phyloP scores from a whole-genome alignment of 2,888 invertebrate species.

The Pinctada fucata region DNA sequence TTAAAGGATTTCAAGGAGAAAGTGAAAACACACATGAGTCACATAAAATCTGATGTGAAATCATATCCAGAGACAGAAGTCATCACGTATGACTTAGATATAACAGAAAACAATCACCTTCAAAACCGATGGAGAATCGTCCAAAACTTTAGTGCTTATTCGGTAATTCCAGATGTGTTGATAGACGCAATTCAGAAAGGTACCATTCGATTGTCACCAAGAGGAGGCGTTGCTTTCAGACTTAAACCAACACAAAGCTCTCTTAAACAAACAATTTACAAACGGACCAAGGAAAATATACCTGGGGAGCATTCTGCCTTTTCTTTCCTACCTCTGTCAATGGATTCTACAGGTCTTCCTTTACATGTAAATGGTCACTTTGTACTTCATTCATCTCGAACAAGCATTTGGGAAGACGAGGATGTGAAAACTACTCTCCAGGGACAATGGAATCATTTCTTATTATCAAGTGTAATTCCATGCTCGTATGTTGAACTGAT shows the following conservation, averaged over 20 bases:
- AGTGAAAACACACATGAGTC: neutral
- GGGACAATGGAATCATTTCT: slow-evolving; percentile 60
- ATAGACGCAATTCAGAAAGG: slow-evolving; percentile 46
- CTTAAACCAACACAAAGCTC: no score
- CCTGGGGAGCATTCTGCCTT: slow-evolving; percentile 33
- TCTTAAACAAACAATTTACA: no score
- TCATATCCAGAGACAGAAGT: no score
- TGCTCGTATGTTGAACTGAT: slow-evolving; percentile 58
- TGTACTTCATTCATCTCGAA: slow-evolving; percentile 57
- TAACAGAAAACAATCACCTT: no score
- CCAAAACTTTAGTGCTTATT: slow-evolving; percentile 58
- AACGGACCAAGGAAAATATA: no score
- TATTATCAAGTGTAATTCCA: slow-evolving; percentile 57
- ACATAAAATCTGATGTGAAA: neutral
- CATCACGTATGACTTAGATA: no score
- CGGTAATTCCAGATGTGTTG: slow-evolving; percentile 43
- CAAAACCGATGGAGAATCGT: slow-evolving; percentile 54
- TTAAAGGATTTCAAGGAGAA: neutral
- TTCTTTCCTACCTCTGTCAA: slow-evolving; percentile 63
- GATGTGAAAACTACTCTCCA: slow-evolving; percentile 35
- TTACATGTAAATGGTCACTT: slow-evolving; percentile 67
- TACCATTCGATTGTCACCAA: slow-evolving; percentile 56
- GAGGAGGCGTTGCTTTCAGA: slow-evolving; percentile 58
- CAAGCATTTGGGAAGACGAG: slow-evolving; percentile 41
- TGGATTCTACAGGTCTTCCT: slow-evolving; percentile 52